Evolutionary conservation across 2,797 vertebrate genomes (phyloP), one percentile per base, ranked within the genome.

Genomic region (Champsocephalus esox): DNA sequence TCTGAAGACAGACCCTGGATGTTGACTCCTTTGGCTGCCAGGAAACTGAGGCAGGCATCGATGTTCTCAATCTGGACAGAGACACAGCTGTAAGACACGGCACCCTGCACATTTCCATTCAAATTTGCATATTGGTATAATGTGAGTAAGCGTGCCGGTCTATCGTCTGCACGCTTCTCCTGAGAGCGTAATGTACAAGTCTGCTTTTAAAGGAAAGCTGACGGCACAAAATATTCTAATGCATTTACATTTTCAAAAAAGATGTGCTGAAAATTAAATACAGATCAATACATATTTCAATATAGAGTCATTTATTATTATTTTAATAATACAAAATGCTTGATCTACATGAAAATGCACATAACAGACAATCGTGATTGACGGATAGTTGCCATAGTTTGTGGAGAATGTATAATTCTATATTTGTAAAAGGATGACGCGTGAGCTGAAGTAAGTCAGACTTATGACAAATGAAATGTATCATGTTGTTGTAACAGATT

Each of bases 11-110:
- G 95, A 80, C 98, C 98, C 94, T 99, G 98, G 93, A 98, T 98
- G 94, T 99, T 99, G 86, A 99, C 97, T 87, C 98, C 98, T 94
- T 98, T 99, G 43, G 97, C 97, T 94, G 97, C 98, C 95, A 99
- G 94, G 94, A 99, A 99, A 94, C 96, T 97, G 93, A 99, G 95
- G 93, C 98, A 99, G 13, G 95, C 95, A 75, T 99, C 97, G 80
- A 99, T 99, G 93, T 99, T 99, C 95, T 99, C 97, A 95, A 99
- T 97, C 98, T 99, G 90, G 24, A 81, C 3, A 60, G 52, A 69
- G 10, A 87, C 60, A 32, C 41, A 56, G 68, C 58, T 80, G 81
- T 75, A 55, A 82, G 70, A 86, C 68, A 59, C 56, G 2, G 43
- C 74, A 59, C 32, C 19, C 65, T 17, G 50, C 43, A 50, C 66